These are phyloP conservation scores for Zapornia atra DNA, from an alignment of 2,113 vertebrate species.

Conservation along the genomic window DNA sequence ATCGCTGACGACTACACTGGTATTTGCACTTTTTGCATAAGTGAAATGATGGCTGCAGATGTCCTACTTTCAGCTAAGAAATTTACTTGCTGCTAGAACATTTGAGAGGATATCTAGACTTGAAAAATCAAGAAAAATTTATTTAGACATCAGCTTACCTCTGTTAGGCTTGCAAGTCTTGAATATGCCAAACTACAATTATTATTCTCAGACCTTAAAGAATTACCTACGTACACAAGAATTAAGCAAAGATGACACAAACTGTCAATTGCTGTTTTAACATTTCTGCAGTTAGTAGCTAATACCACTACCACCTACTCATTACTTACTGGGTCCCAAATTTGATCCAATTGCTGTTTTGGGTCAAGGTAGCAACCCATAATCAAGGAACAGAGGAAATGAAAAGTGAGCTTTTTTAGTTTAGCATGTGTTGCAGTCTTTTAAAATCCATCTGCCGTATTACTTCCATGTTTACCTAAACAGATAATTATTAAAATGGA, in stretches of 20 bases:
- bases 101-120: neutral
- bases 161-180: neutral
- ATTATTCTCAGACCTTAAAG: neutral
- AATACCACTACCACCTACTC: neutral
- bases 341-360: constrained; percentile 33
- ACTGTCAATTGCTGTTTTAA: constrained; percentile 6
- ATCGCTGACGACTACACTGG: neutral
- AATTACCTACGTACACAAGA: constrained; percentile 1
- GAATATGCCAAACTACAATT: neutral
- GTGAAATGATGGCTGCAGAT: neutral
- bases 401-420: constrained; percentile 56
- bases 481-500: neutral
- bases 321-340: constrained; percentile 30
- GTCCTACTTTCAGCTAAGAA: neutral
- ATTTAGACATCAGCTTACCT: neutral
- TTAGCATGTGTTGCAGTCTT: constrained; percentile 55
- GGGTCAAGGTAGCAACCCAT: constrained; percentile 49
- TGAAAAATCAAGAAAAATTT: neutral
- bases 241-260: constrained; percentile 10
- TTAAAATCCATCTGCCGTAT: constrained; percentile 41
- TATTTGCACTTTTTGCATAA: neutral
- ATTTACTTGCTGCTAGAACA: neutral
- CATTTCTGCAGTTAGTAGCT: constrained; percentile 44
- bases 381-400: constrained; percentile 65
- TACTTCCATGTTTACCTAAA: neutral